Percentiles rank a stretch among this genome's conserved stretches.
These are phyloP conservation scores for Smithornis capensis DNA, from an alignment of 2,113 vertebrate genomes.

Conservation along the genomic window DNA sequence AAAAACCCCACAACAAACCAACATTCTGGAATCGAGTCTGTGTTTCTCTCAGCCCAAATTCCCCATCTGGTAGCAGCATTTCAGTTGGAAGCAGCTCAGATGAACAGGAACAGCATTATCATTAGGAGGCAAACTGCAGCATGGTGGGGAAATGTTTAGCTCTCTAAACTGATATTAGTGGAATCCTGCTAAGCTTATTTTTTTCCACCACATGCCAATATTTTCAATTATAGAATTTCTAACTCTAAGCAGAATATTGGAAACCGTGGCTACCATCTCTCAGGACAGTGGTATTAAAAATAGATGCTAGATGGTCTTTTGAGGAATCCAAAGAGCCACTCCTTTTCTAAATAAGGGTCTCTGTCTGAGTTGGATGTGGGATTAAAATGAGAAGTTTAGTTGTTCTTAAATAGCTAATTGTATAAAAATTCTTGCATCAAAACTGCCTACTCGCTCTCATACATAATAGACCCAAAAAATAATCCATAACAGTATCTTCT, in stretches of 20 bases:
- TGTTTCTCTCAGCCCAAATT: neutral
- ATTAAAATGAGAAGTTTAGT: neutral
- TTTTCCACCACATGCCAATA: neutral
- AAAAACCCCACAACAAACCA: neutral
- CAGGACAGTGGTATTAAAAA: neutral
- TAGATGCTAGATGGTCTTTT: rapidly evolving
- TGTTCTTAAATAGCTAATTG: neutral
- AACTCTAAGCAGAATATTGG: neutral
- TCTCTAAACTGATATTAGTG: neutral
- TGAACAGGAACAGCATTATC: neutral
- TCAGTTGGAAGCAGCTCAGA: constrained; percentile 10
- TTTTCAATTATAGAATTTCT: constrained; percentile 38
- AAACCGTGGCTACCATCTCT: neutral
- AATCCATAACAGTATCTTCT: neutral
- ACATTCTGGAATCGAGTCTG: neutral
- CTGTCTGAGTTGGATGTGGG: neutral
- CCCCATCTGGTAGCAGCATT: constrained; percentile 16
- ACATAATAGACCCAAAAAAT: neutral
- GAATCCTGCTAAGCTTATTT: neutral
- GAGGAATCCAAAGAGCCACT: neutral
- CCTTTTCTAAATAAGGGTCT: neutral
- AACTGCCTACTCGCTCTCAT: neutral
- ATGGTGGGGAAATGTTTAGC: neutral
- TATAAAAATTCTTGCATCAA: neutral
- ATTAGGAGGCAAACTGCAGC: neutral